phyloP scores from a whole-genome alignment of 2,888 invertebrate species.

The Pegoplata infirma region DNA sequence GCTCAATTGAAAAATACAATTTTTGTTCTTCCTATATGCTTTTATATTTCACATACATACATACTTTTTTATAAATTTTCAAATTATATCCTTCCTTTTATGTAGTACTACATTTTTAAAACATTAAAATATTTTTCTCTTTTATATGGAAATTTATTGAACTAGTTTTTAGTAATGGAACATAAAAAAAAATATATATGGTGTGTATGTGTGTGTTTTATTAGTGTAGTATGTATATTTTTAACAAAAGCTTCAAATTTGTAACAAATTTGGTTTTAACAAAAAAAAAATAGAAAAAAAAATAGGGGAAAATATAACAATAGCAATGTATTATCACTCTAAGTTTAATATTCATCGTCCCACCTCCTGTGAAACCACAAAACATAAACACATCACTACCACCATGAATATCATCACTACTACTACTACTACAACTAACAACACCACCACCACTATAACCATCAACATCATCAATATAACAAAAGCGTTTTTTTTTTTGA shows the following conservation, averaged over 20 bases:
- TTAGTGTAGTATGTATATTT: constrained; percentile 29
- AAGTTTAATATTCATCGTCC: background rate
- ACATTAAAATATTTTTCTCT: constrained; percentile 41
- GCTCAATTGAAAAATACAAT: too few relatives aligned
- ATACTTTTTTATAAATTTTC: background rate
- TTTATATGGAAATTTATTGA: constrained; percentile 52
- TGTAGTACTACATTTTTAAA: background rate
- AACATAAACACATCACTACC: constrained; percentile 29
- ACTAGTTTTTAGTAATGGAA: constrained; percentile 27
- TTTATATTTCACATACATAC: background rate
- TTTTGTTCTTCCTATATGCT: background rate
- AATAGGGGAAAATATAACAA: too few relatives aligned
- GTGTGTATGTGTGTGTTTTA: too few relatives aligned
- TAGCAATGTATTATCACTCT: constrained; percentile 23
- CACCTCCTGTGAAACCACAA: constrained; percentile 41
- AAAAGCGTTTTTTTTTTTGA: background rate
- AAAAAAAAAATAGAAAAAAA: constrained; percentile 28
- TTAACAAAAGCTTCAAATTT: constrained; percentile 58
- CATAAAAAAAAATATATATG: constrained; percentile 7
- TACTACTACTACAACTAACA: background rate
- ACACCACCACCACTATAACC: background rate
- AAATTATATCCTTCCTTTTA: background rate
- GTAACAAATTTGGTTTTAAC: constrained; percentile 48
- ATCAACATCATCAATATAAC: background rate
- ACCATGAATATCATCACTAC: background rate